Evolutionary conservation across 2,888 invertebrate genomes (phyloP).

Genomic region (Pachycephus smyrnensis): DNA sequence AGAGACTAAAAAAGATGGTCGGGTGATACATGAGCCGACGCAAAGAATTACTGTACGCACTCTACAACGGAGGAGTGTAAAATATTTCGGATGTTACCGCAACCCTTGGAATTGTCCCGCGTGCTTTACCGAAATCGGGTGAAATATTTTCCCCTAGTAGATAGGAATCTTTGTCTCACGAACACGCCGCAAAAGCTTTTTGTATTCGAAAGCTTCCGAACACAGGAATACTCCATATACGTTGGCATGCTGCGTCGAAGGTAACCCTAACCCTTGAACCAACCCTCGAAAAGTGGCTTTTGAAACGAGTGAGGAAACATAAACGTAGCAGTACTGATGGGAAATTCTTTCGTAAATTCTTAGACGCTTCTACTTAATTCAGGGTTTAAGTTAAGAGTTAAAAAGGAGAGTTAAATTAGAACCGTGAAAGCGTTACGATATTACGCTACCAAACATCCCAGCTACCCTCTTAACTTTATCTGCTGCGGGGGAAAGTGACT

Average conservation of each 20-base stretch:
- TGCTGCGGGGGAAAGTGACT: background rate
- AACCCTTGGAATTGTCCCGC: background rate
- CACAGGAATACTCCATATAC: no score
- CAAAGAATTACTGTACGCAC: background rate
- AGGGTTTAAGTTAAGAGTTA: background rate
- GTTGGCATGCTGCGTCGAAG: no score
- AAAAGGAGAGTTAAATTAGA: background rate
- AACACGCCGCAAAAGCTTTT: background rate
- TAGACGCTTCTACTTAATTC: background rate
- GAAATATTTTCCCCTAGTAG: background rate
- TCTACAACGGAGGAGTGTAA: background rate
- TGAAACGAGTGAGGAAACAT: background rate
- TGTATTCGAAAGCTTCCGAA: background rate
- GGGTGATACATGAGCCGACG: background rate
- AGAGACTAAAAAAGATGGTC: background rate
- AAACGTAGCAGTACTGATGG: background rate
- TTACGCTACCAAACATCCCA: no score
- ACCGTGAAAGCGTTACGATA: background rate
- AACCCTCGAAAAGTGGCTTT: background rate
- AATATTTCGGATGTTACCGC: background rate
- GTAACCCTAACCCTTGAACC: background rate
- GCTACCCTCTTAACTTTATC: no score
- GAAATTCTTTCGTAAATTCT: background rate
- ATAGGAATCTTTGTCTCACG: background rate
- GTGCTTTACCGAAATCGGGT: background rate